A percentile compares a stretch with the other conserved stretches of the same genome.
These are phyloP conservation scores for Nyctibius grandis DNA, from an alignment of 2,797 vertebrate species.

Conservation along the genomic window DNA sequence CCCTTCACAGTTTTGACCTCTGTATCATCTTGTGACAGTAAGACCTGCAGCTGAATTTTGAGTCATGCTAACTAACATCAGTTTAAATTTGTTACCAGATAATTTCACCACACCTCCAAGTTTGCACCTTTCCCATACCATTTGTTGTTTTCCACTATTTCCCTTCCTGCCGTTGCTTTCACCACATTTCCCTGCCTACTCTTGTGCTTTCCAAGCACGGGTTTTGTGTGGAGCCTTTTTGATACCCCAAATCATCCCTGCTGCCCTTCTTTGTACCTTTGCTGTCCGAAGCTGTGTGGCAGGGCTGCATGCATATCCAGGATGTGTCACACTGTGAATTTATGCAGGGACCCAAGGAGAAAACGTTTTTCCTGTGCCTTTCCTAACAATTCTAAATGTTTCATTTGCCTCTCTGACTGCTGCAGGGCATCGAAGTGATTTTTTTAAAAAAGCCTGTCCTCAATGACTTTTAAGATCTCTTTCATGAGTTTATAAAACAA, in stretches of 20 bases:
- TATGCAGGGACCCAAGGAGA: background rate
- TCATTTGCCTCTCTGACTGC: background rate
- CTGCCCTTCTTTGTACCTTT: background rate
- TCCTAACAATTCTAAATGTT: constrained; percentile 2
- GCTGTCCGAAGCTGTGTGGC: background rate
- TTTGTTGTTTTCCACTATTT: background rate
- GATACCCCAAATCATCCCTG: background rate
- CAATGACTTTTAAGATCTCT: background rate
- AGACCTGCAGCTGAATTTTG: background rate
- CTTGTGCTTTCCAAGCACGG: background rate
- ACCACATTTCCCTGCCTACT: background rate
- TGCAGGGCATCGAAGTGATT: background rate
- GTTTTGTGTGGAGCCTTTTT: background rate
- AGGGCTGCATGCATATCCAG: background rate
- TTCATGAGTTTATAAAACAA: constrained; percentile 14
- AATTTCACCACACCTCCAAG: background rate
- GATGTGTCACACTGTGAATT: background rate
- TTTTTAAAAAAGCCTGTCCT: background rate
- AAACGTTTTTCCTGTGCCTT: background rate
- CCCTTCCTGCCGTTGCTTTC: background rate
- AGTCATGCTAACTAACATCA: background rate
- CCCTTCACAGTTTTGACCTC: background rate
- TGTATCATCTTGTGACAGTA: background rate
- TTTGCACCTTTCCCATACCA: background rate
- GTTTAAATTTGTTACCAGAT: background rate